phyloP scores from a whole-genome alignment of 1,140 invertebrate genomes.

The Elymnias hypermnestra region DNA sequence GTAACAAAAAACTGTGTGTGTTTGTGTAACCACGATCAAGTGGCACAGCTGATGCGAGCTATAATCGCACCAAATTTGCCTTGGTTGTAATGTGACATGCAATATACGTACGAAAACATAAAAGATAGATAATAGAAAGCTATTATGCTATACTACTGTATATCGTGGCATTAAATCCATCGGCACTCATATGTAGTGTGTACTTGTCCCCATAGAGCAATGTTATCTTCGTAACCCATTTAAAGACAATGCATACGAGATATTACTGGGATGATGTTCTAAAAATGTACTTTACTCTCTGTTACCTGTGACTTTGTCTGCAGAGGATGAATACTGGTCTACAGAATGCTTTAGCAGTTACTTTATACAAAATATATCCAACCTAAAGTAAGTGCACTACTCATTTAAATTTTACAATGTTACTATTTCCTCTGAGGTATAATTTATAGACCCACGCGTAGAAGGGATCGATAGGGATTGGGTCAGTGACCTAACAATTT shows the following conservation, averaged over 20 bases:
- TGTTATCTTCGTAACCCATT: background rate
- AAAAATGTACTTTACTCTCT: background rate
- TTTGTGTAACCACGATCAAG: no score
- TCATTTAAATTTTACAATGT: no score
- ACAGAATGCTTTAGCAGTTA: no score
- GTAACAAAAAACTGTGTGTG: no score
- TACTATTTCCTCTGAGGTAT: background rate
- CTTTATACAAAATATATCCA: background rate
- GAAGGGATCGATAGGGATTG: slow-evolving; percentile 43
- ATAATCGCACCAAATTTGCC: no score
- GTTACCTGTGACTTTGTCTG: background rate
- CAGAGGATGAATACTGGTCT: no score
- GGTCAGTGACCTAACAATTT: slow-evolving; percentile 35
- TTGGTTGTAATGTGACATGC: no score
- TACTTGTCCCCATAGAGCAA: background rate
- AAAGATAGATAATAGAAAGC: no score
- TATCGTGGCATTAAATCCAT: background rate
- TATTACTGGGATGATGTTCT: background rate
- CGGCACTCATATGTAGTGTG: slow-evolving; percentile 1
- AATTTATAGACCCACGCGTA: slow-evolving; percentile 27
- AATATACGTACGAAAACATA: no score
- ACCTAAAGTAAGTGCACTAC: no score
- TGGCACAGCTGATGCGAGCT: no score
- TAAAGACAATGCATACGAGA: slow-evolving; percentile 1
- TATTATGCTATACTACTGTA: no score